Percentiles rank a stretch among this genome's conserved stretches.
These are phyloP conservation scores for Ligdia adustata DNA, from an alignment of 2,888 invertebrate genomes.

Conservation along the genomic window DNA sequence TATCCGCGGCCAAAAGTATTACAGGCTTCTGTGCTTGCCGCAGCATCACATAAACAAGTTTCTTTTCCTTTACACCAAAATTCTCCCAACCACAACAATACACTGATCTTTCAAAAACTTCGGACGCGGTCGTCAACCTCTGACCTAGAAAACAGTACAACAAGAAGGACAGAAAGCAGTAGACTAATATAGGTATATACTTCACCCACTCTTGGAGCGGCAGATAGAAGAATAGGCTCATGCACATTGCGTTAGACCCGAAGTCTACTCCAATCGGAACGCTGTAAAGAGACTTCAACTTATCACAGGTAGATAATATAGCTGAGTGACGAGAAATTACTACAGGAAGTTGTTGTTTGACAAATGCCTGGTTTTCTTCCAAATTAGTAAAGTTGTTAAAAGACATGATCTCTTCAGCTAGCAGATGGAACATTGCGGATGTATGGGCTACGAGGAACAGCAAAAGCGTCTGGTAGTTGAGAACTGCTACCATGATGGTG, in stretches of 20 bases:
- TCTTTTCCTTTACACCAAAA: constrained; percentile 58
- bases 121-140: constrained; percentile 61
- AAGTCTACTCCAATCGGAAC: constrained; percentile 68
- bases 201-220: constrained; percentile 56
- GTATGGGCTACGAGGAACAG: constrained; percentile 66
- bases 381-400: constrained; percentile 44
- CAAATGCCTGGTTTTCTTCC: constrained; percentile 36
- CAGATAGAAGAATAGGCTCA: constrained; percentile 62
- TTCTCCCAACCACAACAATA: constrained; percentile 76
- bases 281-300: constrained; percentile 60
- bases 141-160: constrained; percentile 71
- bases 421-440: constrained; percentile 58
- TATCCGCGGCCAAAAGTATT: constrained; percentile 63
- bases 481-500: constrained; percentile 47
- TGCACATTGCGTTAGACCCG: constrained; percentile 61
- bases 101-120: constrained; percentile 59
- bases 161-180: constrained; percentile 65
- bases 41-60: constrained; percentile 57
- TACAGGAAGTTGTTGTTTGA: constrained; percentile 46
- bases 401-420: constrained; percentile 57
- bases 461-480: constrained; percentile 64
- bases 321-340: constrained; percentile 56
- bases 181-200: constrained; percentile 59
- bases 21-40: constrained; percentile 63
- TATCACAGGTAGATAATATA: constrained; percentile 49